Percentiles rank a stretch among this genome's conserved stretches.
phyloP scores from a whole-genome alignment of 2,113 vertebrate species.

The Morphnarchus princeps region DNA sequence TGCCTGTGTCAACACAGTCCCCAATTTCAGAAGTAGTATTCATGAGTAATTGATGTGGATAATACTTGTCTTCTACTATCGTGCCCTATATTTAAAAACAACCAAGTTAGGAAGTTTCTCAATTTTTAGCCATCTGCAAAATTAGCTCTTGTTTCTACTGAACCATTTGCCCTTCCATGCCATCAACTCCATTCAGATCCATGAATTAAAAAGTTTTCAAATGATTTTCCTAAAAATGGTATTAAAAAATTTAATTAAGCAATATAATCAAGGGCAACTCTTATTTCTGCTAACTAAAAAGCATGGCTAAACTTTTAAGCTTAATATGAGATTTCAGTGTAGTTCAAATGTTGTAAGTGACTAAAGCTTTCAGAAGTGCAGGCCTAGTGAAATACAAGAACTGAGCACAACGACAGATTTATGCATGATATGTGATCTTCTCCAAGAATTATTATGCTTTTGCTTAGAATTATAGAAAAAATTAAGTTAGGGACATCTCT shows the following conservation, averaged over 20 bases:
- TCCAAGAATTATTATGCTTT: neutral
- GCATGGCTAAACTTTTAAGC: neutral
- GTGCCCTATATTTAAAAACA: neutral
- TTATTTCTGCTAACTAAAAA: neutral
- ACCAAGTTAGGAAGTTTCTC: conserved; percentile 2
- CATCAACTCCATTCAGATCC: neutral
- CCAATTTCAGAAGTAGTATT: neutral
- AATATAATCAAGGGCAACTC: neutral
- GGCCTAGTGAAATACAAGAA: neutral
- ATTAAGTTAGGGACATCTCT: neutral
- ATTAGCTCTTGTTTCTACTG: neutral
- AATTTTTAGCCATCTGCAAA: neutral
- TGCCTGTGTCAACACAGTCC: neutral
- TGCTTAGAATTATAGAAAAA: neutral
- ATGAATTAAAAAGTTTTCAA: neutral
- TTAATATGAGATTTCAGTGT: neutral
- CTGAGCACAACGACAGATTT: neutral
- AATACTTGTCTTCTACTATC: neutral
- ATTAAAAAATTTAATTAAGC: neutral
- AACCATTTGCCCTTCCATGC: neutral
- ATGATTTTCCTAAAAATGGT: neutral
- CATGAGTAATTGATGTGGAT: neutral
- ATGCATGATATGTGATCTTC: neutral
- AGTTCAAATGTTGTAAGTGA: neutral
- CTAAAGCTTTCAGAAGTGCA: neutral